Evolutionary conservation across 2,113 vertebrate genomes (phyloP), one percentile per base, ranked within the genome.

Genomic region (Heterocephalus glaber): DNA sequence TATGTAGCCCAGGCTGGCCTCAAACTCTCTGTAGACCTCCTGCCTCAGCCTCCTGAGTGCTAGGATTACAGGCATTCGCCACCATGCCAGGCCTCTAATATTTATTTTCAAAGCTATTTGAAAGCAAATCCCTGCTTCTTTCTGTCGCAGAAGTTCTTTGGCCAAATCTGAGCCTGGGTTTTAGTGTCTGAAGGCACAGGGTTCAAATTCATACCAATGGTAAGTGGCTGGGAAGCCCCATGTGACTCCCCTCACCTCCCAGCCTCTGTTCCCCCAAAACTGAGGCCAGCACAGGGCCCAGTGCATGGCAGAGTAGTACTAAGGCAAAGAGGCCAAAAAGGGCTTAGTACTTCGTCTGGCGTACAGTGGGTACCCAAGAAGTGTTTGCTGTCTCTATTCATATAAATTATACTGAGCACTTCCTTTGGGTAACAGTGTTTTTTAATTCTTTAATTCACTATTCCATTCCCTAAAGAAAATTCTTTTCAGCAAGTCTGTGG

Each of bases 251-350:
- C 7, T 63, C 3, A 0, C 47, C 35, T 38, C 65, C 38, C 13
- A 8, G 44, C 28, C 68, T 65, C n/a, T 22, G 52, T 19, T 47
- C 60, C 10, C 86, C n/a, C 10, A 4, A 6, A 10, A 0, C 4
- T 9, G 24, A 13, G 9, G 47, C 7, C 10, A n/a, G 7, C 2
- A 10, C 12, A 33, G 35, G 26, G 44, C 13, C 28, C 12, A 5
- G 35, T 0, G 1, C 3, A 0, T 2, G 26, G 35, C 44, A 14
- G 52, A 35, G 2, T 2, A 35, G 58, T 8, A 3, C 79, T 3
- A 14, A 22, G n/a, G 2, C 79, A 11, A 7, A 60, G 11, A 76
- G 60, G 24, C 8, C 0, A 3, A 14, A 12, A 14, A 6, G 22
- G 70, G 44, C 14, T 30, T 16, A 17, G 44, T 24, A 13, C 70